These are phyloP conservation scores for Dexiosoma caninum DNA, from an alignment of 2,888 invertebrate genomes.

Conservation along the genomic window DNA sequence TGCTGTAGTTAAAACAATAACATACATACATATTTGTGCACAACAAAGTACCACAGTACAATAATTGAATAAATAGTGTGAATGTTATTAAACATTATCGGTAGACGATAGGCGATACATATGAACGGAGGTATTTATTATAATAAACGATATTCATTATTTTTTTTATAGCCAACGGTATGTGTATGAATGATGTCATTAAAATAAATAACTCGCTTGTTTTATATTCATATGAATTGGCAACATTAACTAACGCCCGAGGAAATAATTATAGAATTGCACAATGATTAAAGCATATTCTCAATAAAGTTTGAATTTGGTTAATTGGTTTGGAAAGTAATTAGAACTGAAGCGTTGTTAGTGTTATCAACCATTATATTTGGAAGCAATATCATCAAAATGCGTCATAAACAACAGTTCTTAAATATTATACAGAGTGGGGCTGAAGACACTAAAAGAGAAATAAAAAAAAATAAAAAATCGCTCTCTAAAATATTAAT, in stretches of 20 bases:
- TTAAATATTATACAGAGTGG: too few species aligned
- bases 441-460: too few species aligned
- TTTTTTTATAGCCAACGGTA: conserved; percentile 10
- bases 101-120: not conserved
- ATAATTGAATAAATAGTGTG: conserved; percentile 1
- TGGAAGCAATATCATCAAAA: too few species aligned
- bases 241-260: not conserved
- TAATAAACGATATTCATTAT: conserved; percentile 19
- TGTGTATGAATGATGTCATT: conserved; percentile 54
- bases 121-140: not conserved
- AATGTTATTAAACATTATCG: conserved; percentile 21
- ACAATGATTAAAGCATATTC: not conserved
- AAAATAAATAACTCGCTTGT: conserved; percentile 16
- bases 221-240: not conserved
- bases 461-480: too few species aligned
- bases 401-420: too few species aligned
- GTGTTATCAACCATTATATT: too few species aligned
- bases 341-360: too few species aligned
- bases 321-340: too few species aligned
- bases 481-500: too few species aligned
- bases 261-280: not conserved
- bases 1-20: not conserved
- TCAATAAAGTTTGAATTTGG: too few species aligned
- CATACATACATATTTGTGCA: not conserved
- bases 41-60: too few species aligned